Conservation (phyloP, 2,888 invertebrate species). For the Tryphoninae sp. region DNA sequence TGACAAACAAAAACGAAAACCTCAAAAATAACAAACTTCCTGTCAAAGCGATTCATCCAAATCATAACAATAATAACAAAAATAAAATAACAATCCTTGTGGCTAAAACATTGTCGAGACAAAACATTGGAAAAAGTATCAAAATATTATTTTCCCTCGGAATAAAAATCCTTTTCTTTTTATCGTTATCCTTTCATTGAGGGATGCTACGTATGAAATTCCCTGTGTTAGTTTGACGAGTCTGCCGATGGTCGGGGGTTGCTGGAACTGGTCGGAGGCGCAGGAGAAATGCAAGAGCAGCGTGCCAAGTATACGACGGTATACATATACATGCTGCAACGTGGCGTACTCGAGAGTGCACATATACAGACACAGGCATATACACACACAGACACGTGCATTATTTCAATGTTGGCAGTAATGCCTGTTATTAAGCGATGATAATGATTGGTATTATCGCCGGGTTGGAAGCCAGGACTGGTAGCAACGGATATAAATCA, state of each 20-base stretch:
- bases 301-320: conserved; percentile 5
- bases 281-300: conserved; percentile 28
- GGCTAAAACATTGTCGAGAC: not conserved
- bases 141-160: not conserved
- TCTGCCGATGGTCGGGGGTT: conserved; percentile 20
- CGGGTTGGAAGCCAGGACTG: conserved; percentile 80
- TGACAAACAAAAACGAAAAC: too few relatives aligned
- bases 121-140: not conserved
- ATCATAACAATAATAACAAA: too few relatives aligned
- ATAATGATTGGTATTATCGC: conserved; percentile 82
- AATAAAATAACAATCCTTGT: too few relatives aligned
- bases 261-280: conserved; percentile 36
- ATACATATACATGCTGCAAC: conserved; percentile 7
- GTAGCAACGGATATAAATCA: conserved; percentile 82
- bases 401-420: conserved; percentile 82
- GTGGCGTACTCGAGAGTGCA: conserved; percentile 65
- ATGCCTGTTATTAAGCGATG: conserved; percentile 82
- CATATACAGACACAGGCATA: conserved; percentile 25
- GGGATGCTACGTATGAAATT: not conserved
- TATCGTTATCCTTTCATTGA: not conserved
- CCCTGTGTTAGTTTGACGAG: not conserved
- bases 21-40: too few relatives aligned
- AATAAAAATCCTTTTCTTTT: not conserved
- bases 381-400: conserved; percentile 69
- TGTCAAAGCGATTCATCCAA: too few relatives aligned